A percentile compares a stretch with the other conserved stretches of the same genome.
phyloP scores from a whole-genome alignment of 1,140 invertebrate genomes.

The Apis mellifera region DNA sequence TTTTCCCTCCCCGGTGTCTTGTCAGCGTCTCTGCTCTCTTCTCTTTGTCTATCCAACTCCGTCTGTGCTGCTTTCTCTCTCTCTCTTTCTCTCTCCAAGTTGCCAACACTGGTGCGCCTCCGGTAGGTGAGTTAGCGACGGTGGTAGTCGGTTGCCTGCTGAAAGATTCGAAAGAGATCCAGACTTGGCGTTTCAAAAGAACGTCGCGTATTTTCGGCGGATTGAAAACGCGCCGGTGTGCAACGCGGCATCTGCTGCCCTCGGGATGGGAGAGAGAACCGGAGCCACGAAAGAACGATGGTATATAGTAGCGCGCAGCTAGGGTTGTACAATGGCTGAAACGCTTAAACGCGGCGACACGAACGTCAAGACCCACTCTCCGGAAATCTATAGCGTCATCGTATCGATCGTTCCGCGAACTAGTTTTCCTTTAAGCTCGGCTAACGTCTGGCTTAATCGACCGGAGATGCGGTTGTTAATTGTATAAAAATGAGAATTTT shows the following conservation, averaged over 20 bases:
- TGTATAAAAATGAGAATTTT: neutral
- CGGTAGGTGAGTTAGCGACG: slow-evolving; percentile 15
- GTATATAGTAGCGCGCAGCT: neutral
- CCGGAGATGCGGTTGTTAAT: slow-evolving; percentile 24
- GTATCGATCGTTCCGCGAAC: slow-evolving; percentile 44
- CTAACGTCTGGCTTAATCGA: slow-evolving; percentile 9
- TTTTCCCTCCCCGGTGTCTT: neutral
- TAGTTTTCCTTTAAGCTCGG: slow-evolving; percentile 42
- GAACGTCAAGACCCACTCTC: slow-evolving; percentile 23
- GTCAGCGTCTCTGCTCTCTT: slow-evolving; percentile 2
- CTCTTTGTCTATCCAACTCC: neutral
- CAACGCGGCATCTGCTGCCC: neutral
- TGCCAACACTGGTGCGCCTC: neutral
- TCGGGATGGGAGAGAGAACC: neutral
- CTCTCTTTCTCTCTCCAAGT: neutral
- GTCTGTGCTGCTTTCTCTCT: neutral
- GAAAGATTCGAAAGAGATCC: slow-evolving; percentile 16
- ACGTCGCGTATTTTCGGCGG: slow-evolving; percentile 39
- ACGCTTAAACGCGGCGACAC: slow-evolving; percentile 1
- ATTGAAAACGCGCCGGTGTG: neutral
- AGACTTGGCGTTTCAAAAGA: slow-evolving; percentile 25
- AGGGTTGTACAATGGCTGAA: neutral
- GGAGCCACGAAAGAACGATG: neutral
- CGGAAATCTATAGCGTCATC: slow-evolving; percentile 39
- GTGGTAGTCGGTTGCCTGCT: neutral